Base-by-base conservation (phyloP, 1,140 invertebrate genomes). In the Potamilus streckersoni region DNA sequence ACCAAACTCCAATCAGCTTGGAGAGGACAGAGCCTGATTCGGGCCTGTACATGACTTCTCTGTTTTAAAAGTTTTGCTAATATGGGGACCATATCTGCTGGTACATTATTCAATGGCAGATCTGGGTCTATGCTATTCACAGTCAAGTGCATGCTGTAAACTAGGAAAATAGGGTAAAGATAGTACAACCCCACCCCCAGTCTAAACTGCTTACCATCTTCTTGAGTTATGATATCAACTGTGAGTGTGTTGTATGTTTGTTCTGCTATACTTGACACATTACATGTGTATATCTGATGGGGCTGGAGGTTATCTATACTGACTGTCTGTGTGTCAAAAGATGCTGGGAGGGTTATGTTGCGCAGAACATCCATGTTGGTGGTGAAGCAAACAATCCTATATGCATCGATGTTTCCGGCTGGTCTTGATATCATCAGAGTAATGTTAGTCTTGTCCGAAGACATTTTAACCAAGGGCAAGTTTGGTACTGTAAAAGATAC, bases 401-500 rank as follows among this genome's bases (percentile, higher is more conserved):
- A 85, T 13, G 59, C 69, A 17, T 82, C 79, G 13, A 84, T 83
- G 4, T 74, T 23, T n/a, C 84, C 85, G 12, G 58, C 15, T 56
- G 81, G 83, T 49, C 62, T 75, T 56, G 71, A 69, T 19, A 86
- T 74, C 0, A 64, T 77, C 15, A 86, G 55, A 13, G 62, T 79
- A 27, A 86, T 82, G 19, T 72, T 68, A 16, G 61, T 78, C 3
- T 80, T 60, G 12, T 64, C 71, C 14, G 71, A 16, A 55, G 31
- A 17, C 23, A 66, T 68, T 11, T 31, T 38, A 1, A 85, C 80
- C 16, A 74, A 68, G 3, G 83, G 83, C 27, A 72, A 68, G 64
- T 83, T 85, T 11, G 86, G 86, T 23, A 73, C 86, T 87, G 72
- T 69, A 78, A 75, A 80, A 74, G 57, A 70, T 17, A 60, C 19